Evolutionary conservation across 2,113 vertebrate genomes (phyloP), one percentile per base, ranked within the genome.

Genomic region (Odocoileus virginianus): DNA sequence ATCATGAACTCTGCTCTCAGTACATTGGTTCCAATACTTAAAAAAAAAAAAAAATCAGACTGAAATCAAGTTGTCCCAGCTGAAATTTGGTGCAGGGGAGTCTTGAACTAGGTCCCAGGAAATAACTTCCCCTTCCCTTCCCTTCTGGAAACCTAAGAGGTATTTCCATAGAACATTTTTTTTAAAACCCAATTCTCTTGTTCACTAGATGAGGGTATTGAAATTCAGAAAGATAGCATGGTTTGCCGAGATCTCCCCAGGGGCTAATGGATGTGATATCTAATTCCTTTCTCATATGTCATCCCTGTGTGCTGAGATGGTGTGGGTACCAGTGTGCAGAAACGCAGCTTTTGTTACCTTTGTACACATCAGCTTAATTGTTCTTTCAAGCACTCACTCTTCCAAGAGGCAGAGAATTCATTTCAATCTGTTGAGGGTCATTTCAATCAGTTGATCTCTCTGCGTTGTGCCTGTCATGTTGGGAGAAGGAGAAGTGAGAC

Each of bases 401-500:
- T 85, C 36, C 64, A 64, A 57, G 15, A 84, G 87, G 47, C 6
- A 67, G 19, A 57, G 3, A 74, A 76, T 55, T 30, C 28, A 86
- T 54, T 55, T 45, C 74, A 78, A 7, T 83, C 16, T 74, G 9
- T 23, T 27, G 21, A 16, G 15, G 12, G 16, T 30, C 28, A 86
- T 54, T 61, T 52, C 74, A 67, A 11, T 83, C 16, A 61, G 8
- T 23, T 27, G 21, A 25, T 7, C 17, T 0, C 23, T 7, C 7
- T 30, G 25, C 58, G 15, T 12, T 87, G 28, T 61, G 36, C 25
- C 27, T 79, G 1, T 21, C 0, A 71, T n/a, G 25, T 16, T 16
- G 30, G 10, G 16, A n/a, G 12, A 27, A 27, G 15, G 2, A 67
- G 3, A 9, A 5, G 0, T 2, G 47, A 7, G 27, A 50, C 0